Base-by-base conservation (phyloP, 2,113 vertebrate species). In the Tragelaphus buxtoni region DNA sequence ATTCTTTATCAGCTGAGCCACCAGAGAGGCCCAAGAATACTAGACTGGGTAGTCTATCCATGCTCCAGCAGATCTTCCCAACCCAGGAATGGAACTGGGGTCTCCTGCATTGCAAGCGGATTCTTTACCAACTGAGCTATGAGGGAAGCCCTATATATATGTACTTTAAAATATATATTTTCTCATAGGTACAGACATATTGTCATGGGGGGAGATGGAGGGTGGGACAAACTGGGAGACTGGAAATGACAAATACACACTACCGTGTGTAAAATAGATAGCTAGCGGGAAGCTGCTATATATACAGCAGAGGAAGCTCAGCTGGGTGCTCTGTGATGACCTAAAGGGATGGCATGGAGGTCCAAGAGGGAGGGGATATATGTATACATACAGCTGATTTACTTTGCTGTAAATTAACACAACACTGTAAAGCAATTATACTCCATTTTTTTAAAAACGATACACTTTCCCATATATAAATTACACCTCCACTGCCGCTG, bases 1-100 rank as follows among this genome's bases (percentile, higher is more conserved):
- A 63, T 63, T 32, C 30, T 63, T 63, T 63, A 63, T 14, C 14
- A 32, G 30, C 14, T 63, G 61, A 63, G 30, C 30, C 30, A 63
- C 61, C 4, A 24, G 58, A 11, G 26, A 60, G 12, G 10, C 10
- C 1, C 28, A 16, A 17, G 61, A n/a, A 63, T 63, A 63, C 14
- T 69, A 17, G n/a, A 35, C 9, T 69, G n/a, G 63, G 17, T 39
- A 39, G 65, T n/a, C n/a, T 39, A 5, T 69, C 18, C 4, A 9
- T 39, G 35, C n/a, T 69, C n/a, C n/a, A 69, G 65, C 0, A 0
- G n/a, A 69, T 39, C 18, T 69, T 69, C 35, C 65, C 0, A 0
- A 69, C 18, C 9, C 4, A 69, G 65, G n/a, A 39, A 69, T 22
- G 1, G 9, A 39, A 69, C n/a, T 0, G 0, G 18, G 18, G n/a